Percentiles rank a stretch among this genome's conserved stretches.
Conservation (phyloP, 2,797 vertebrate genomes). For the Xenentodon cancila region DNA sequence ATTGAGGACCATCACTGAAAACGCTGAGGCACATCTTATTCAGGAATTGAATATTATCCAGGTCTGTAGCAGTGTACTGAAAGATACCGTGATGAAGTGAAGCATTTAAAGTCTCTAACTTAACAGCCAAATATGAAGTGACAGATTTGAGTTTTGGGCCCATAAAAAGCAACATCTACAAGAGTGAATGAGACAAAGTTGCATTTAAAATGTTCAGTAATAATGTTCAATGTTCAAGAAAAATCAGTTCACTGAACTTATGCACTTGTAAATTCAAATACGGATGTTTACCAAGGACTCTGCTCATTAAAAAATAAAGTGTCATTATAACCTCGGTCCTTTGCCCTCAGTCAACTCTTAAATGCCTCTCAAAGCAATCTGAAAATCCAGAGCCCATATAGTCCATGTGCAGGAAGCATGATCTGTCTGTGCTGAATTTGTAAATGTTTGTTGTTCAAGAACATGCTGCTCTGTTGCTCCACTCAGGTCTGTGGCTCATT, state of each 20-base stretch:
- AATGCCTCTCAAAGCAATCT: neutral
- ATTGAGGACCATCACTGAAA: no score
- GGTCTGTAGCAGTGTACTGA: no score
- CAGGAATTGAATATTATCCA: neutral
- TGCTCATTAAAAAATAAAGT: no score
- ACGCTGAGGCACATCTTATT: neutral
- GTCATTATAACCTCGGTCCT: neutral
- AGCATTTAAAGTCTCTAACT: no score
- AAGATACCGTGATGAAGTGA: no score
- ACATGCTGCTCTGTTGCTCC: neutral
- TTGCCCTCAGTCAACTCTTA: neutral
- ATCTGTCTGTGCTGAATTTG: no score
- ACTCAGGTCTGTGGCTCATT: conserved; percentile 90
- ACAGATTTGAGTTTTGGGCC: no score
- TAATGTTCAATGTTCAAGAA: neutral
- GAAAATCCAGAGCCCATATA: neutral
- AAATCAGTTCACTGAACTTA: neutral
- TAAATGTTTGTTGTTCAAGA: neutral
- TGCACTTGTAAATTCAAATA: neutral
- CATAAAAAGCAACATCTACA: no score
- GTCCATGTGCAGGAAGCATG: no score
- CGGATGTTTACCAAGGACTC: no score
- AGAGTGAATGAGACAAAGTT: no score
- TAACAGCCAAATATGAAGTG: no score
- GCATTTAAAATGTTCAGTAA: neutral